phyloP scores from a whole-genome alignment of 2,797 vertebrate species.

The Loriculus beryllinus region DNA sequence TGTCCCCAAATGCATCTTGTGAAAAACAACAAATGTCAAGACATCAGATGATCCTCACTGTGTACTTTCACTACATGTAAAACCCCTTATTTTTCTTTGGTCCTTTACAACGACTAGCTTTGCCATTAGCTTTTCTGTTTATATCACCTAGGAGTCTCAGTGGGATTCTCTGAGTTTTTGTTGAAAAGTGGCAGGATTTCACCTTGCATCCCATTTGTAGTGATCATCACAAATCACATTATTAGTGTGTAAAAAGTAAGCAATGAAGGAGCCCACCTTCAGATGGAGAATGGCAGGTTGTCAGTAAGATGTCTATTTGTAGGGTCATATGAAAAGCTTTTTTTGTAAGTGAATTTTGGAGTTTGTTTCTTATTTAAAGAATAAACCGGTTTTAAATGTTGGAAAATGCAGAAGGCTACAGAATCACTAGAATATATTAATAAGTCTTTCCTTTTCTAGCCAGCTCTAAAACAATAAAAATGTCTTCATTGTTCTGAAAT shows the following conservation, averaged over 20 bases:
- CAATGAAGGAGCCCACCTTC: background rate
- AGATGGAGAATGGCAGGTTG: background rate
- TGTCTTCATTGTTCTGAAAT: slow-evolving; percentile 25
- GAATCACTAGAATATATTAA: background rate
- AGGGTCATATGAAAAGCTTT: background rate
- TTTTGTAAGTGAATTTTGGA: background rate
- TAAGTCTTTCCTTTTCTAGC: background rate
- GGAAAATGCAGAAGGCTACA: background rate
- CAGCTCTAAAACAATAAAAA: background rate
- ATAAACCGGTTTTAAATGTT: background rate
- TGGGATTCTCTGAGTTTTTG: background rate
- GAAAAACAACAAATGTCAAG: background rate
- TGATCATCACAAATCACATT: background rate
- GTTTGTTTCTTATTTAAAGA: background rate
- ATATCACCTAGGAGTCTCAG: background rate
- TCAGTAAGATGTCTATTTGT: background rate
- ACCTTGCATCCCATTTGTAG: background rate
- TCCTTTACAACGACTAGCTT: background rate
- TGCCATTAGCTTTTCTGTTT: background rate
- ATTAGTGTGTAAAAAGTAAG: background rate
- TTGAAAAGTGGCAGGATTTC: background rate
- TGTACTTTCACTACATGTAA: background rate
- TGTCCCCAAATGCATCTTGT: background rate
- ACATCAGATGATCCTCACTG: background rate
- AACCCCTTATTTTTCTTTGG: background rate